These are phyloP conservation scores for Dynastes tityus DNA, from an alignment of 2,888 invertebrate species.

Conservation along the genomic window DNA sequence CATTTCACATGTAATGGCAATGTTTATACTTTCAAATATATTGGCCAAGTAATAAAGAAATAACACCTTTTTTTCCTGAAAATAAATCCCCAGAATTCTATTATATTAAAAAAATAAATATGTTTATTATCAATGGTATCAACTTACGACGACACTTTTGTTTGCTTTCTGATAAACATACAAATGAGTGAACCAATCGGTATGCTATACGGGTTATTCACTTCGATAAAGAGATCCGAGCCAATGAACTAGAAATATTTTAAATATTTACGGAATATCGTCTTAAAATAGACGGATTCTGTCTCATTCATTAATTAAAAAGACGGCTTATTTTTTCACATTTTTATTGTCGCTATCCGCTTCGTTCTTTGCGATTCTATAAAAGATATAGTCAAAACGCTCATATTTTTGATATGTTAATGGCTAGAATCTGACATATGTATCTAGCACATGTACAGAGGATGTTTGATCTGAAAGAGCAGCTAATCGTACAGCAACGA, in stretches of 20 bases:
- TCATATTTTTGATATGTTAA: no score
- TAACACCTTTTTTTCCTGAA: no score
- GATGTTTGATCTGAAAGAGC: neutral
- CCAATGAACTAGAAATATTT: constrained; percentile 21
- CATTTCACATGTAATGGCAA: no score
- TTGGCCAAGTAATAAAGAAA: no score
- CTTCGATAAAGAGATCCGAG: neutral
- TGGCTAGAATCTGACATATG: neutral
- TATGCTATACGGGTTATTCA: neutral
- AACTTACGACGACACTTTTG: no score
- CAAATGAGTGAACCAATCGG: neutral
- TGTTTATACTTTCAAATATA: no score
- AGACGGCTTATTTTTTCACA: neutral
- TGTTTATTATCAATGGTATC: no score
- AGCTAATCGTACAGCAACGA: no score
- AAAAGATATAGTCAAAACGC: neutral
- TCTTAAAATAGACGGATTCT: constrained; percentile 3
- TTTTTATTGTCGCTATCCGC: constrained; percentile 10
- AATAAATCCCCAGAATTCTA: no score
- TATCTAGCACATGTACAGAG: neutral
- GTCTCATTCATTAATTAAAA: constrained; percentile 32
- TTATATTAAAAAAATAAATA: no score
- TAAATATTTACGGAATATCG: constrained; percentile 32
- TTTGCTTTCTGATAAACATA: neutral
- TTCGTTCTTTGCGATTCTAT: neutral